These are phyloP conservation scores for Montipora capitata DNA, from an alignment of 92 coral and sea anemone species.

Conservation along the genomic window DNA sequence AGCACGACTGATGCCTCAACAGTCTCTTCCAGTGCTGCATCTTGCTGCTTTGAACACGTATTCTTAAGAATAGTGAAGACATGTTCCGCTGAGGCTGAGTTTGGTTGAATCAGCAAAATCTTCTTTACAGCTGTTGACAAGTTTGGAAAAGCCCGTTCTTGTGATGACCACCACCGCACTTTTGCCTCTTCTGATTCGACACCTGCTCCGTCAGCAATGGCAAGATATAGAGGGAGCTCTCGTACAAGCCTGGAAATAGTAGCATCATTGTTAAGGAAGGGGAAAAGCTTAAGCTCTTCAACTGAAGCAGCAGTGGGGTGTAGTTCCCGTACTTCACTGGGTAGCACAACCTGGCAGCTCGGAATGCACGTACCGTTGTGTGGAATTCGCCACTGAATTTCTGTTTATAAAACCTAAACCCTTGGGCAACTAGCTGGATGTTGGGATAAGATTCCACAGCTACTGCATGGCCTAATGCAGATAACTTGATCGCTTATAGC, in stretches of 20 bases:
- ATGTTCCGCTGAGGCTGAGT: too few relatives aligned
- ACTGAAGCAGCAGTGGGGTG: slow-evolving; percentile 40
- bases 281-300: slow-evolving; percentile 41
- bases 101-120: slow-evolving; percentile 19
- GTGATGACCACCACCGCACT: slow-evolving; percentile 42
- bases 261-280: slow-evolving; percentile 45
- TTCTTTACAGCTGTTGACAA: slow-evolving; percentile 60
- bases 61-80: too few relatives aligned
- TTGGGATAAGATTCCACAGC: too few relatives aligned
- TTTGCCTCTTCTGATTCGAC: slow-evolving; percentile 53
- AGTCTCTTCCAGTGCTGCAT: too few relatives aligned
- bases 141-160: slow-evolving; percentile 33
- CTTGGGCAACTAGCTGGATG: too few relatives aligned
- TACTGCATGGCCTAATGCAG: too few relatives aligned
- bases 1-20: too few relatives aligned
- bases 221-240: slow-evolving; percentile 15
- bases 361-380: slow-evolving; percentile 38
- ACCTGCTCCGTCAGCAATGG: slow-evolving; percentile 44
- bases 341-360: slow-evolving; percentile 51
- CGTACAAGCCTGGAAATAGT: background rate
- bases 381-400: slow-evolving; percentile 39
- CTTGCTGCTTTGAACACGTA: too few relatives aligned
- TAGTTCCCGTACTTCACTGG: slow-evolving; percentile 43
- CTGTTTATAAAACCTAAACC: background rate
- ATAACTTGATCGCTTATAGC: background rate